Conservation (phyloP, 1,140 invertebrate species). For the Drosophila lini region DNA sequence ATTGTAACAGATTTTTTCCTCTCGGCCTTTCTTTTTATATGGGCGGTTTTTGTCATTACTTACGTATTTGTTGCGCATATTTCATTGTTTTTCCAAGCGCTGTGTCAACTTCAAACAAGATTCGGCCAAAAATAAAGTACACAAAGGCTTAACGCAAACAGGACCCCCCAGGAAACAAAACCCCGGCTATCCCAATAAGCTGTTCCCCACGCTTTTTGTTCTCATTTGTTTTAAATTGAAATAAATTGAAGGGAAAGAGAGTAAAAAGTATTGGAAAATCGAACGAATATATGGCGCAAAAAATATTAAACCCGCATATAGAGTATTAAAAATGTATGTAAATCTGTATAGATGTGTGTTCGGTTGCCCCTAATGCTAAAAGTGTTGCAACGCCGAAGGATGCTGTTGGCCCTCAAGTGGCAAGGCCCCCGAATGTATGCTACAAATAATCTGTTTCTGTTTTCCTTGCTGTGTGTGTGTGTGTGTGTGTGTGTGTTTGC, state of each 20-base stretch:
- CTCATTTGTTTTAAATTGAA: conserved; percentile 54
- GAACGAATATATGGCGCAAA: background rate
- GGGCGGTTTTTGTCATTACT: conserved; percentile 66
- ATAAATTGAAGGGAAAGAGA: conserved; percentile 30
- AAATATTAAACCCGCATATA: conserved; percentile 16
- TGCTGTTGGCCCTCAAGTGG: conserved; percentile 14
- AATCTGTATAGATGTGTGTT: conserved; percentile 18
- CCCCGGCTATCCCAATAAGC: conserved; percentile 6
- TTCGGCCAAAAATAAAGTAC: conserved; percentile 28
- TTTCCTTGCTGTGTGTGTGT: conserved; percentile 2
- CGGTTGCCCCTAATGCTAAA: conserved; percentile 34
- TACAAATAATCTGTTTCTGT: conserved; percentile 56
- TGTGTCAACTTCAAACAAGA: conserved; percentile 52
- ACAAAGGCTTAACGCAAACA: conserved; percentile 23
- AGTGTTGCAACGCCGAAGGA: conserved; percentile 15
- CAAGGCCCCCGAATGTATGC: conserved; percentile 46
- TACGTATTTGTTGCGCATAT: conserved; percentile 52
- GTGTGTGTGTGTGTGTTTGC: background rate
- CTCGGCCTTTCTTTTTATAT: conserved; percentile 5
- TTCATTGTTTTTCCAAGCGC: conserved; percentile 34
- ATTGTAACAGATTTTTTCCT: conserved; percentile 67
- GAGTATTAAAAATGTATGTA: conserved; percentile 45
- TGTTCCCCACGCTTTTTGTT: background rate
- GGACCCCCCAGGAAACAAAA: too few relatives aligned
- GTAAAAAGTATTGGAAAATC: background rate